phyloP scores from a whole-genome alignment of 2,113 vertebrate genomes.

The Festucalex cinctus region DNA sequence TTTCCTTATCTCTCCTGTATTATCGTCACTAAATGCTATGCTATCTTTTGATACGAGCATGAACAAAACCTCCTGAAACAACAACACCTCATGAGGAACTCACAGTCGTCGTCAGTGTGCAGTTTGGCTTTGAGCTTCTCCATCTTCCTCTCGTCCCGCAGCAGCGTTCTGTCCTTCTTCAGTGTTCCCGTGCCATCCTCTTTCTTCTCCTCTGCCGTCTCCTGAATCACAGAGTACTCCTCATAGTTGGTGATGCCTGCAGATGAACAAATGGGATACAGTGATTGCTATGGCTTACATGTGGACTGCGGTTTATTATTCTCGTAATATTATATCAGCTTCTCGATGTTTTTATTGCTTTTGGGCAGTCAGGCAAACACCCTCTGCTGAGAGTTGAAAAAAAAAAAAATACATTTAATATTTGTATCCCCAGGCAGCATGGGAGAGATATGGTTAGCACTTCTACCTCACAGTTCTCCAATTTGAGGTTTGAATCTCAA shows the following conservation, averaged over 20 bases:
- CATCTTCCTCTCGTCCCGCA: constrained; percentile 96
- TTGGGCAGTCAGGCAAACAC: not conserved
- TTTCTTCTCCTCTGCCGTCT: constrained; percentile 88
- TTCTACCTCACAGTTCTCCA: not conserved
- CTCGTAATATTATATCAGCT: not conserved
- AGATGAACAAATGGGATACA: not conserved
- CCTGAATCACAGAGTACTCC: constrained; percentile 97
- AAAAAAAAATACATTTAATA: not conserved
- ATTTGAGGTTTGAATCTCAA: not conserved
- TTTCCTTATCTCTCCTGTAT: too few species aligned
- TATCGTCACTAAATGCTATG: not conserved
- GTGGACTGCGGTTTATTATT: not conserved
- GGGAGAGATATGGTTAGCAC: not conserved
- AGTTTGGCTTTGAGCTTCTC: constrained; percentile 98
- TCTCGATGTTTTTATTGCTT: not conserved
- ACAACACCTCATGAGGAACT: constrained; percentile 59
- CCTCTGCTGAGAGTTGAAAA: not conserved
- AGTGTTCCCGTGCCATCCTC: constrained; percentile 92
- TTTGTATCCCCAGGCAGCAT: not conserved
- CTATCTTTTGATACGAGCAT: not conserved
- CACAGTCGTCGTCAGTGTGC: constrained; percentile 95
- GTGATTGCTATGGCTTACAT: not conserved
- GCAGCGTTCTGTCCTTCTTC: constrained; percentile 90
- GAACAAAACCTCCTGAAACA: not conserved
- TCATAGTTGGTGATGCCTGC: constrained; percentile 98